Base-by-base conservation (phyloP, 2,888 invertebrate species). In the Lepidocyrtoides sp. region DNA sequence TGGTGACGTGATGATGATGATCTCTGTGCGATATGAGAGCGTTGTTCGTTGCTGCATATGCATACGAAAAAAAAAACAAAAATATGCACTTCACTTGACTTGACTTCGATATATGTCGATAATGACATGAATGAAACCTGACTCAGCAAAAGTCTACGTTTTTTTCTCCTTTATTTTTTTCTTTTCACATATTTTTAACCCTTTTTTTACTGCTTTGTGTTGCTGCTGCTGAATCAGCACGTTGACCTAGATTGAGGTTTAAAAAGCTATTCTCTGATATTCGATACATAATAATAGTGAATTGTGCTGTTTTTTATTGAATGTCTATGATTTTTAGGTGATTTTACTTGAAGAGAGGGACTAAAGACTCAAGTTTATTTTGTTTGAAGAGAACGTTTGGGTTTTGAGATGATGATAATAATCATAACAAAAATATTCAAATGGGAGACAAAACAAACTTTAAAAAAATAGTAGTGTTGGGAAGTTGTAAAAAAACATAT, bases 51-150 rank as follows among this genome's bases (percentile, higher is more conserved):
- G 14, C 51, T 12, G 4, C 23, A 23, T 12, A 14, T 2, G 72
- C 17, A 69, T 48, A 48, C 48, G 26, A 23, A 75, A 4, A 36
- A 29, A 20, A 44, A 44, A 44, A 44, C 26, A 29, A 2, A 23
- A 5, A 57, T 17, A 26, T 51, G 77, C 77, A 77, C 29, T 77
- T 77, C 26, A 29, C 51, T 26, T 51, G 23, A 36, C 41, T n/a
- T 26, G 10, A 17, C 63, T 12, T 63, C 63, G 82, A 82, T 60
- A 2, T 26, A 57, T 36, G 63, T 60, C 36, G 60, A 69, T 57
- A 66, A 72, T 84, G 84, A 57, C 57, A 36, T 84, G 85, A 87
- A 79, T 77, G 86, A 87, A 87, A 26, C 60, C 86, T 87, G 86
- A 87, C 86, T 87, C 86, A 87, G 86, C 86, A 75, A 72, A 69